Base-by-base conservation (phyloP, 2,888 invertebrate genomes). In the Aphrophora alni region DNA sequence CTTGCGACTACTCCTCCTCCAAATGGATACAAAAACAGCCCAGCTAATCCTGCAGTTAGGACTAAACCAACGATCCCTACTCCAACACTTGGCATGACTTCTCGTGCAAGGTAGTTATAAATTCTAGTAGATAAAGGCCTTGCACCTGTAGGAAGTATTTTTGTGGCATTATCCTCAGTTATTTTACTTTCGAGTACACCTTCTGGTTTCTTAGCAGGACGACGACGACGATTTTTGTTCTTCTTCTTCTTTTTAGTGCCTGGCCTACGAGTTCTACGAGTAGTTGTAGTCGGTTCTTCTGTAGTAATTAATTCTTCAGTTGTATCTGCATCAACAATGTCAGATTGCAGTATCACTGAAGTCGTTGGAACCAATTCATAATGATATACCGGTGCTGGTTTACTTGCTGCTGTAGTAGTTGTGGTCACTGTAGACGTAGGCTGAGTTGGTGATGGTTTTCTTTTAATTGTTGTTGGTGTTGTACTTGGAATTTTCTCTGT, bases 81-180 rank as follows among this genome's bases (percentile, higher is more conserved):
- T 0, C 95, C 95, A 25, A 95, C 93, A 38, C 94, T 93, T 0
- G 95, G 95, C 93, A 95, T 94, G 0, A 95, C 93, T 89, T 95
- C 95, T 84, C 95, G 90, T 1, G 94, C 94, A 68, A 95, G 88
- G 85, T 94, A 95, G 85, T 94, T 95, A 86, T 95, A 95, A 28
- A 95, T 92, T 87, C 94, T 93, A 0, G 94, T 93, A 12, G 93
- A 91, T 0, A 95, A 90, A 0, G 94, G 93, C 79, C 93, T 91
- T 69, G 89, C 89, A 1, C 85, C 84, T 44, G 86, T 85, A 79
- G 87, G 85, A 5, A 84, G 80, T 17, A 80, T 76, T 21, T 89
- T 90, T 82, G 89, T 89, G 71, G 89, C 89, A 1, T 88, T 28
- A 87, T 89, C 0, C 87, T 88, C 38, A 84, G 88, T 77, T 86